Percentiles rank a stretch among this genome's conserved stretches.
Evolutionary conservation across 2,113 vertebrate genomes (phyloP).

Genomic region (Hippocampus mohnikei): DNA sequence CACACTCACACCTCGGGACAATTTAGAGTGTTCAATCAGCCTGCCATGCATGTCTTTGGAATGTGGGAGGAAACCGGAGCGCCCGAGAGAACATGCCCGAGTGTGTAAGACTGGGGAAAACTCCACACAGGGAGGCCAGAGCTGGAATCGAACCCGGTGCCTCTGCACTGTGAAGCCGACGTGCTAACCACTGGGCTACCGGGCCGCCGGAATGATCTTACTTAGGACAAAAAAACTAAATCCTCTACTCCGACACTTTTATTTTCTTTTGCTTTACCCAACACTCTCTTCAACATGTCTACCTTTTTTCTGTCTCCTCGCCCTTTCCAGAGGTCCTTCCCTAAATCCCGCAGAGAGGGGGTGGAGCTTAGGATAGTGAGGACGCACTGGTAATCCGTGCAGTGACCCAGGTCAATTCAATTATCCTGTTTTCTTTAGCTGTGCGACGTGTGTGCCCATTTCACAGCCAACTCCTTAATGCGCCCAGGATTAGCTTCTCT

Average conservation of each 20-base stretch:
- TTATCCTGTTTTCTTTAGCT: conserved; percentile 81
- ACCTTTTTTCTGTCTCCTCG: conserved; percentile 38
- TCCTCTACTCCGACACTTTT: conserved; percentile 14
- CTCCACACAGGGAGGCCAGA: too few species aligned
- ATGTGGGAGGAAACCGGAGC: too few species aligned
- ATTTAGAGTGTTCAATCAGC: too few species aligned
- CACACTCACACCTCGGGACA: too few species aligned
- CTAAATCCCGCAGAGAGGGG: conserved; percentile 69
- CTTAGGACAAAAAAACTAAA: conserved; percentile 16
- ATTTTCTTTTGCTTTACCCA: conserved; percentile 43
- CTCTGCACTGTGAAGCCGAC: too few species aligned
- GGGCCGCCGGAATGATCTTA: not conserved
- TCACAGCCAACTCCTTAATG: conserved; percentile 78
- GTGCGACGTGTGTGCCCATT: conserved; percentile 76
- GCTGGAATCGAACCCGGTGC: too few species aligned
- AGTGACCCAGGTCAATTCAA: conserved; percentile 80
- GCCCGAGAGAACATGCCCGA: too few species aligned
- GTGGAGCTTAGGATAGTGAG: conserved; percentile 62
- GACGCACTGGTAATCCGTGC: conserved; percentile 73
- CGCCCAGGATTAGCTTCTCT: conserved; percentile 79
- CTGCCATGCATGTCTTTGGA: too few species aligned
- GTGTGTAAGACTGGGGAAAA: too few species aligned
- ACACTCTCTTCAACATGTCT: conserved; percentile 19
- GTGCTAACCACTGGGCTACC: too few species aligned
- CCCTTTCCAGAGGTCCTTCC: conserved; percentile 68